Base-by-base conservation (phyloP, 2,113 vertebrate genomes). In the Poeciliopsis turrubarensis region DNA sequence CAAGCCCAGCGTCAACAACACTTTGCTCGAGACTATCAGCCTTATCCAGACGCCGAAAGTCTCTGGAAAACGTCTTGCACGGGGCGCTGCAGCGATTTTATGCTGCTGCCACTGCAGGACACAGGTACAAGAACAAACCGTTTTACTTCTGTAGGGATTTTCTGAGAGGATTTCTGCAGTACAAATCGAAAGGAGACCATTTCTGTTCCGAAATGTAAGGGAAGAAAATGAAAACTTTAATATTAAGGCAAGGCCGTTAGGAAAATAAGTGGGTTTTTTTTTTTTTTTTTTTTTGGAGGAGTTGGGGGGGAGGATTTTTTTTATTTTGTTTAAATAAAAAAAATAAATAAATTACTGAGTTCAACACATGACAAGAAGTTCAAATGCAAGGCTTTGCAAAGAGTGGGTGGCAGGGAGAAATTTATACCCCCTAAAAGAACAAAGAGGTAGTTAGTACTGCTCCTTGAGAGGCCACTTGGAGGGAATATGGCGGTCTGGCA, bases 381-480 rank as follows among this genome's bases (percentile, higher is more conserved):
- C 78, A 83, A 77, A 80, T 61, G 65, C 70, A 60, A 64, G 47
- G 13, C 75, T 32, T 57, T 71, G 41, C 64, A 54, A 65, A 63
- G 78, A 64, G 68, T 79, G 86, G 71, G 75, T 83, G 78, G 73
- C 73, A 83, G 29, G 34, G 73, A 72, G 80, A 91, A 82, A 79
- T 86, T 65, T 84, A 86, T 79, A 86, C 76, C 78, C 77, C 83
- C 77, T 87, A 86, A 89, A 86, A 84, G 88, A 92, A 94, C 93
- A 95, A 94, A 94, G 93, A 91, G 89, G 87, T 87, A 90, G 86
- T 91, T 92, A 90, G 86, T 86, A 61, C 91, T 86, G 47, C 91
- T 89, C 80, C 86, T 90, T 90, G 78, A 90, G 88, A 92, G 90
- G 90, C 92, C 91, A 91, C 90, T 93, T 81, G 69, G 85, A 89